Evolutionary conservation across 2,113 vertebrate species (phyloP).

Genomic region (Rhea americana): DNA sequence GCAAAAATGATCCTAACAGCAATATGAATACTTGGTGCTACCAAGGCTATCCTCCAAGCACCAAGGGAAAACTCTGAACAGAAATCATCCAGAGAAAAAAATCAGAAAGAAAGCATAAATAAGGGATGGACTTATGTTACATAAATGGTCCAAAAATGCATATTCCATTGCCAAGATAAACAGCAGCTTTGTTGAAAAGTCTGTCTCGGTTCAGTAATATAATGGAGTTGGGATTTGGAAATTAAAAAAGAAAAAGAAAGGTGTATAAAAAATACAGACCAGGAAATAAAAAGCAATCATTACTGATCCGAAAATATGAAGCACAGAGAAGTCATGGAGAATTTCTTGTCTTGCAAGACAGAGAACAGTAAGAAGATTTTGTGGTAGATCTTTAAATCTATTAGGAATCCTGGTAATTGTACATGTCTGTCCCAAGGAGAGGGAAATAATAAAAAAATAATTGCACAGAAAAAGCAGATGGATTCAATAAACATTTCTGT

Average conservation of each 20-base stretch:
- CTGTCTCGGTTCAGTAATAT: background rate
- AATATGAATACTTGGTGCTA: background rate
- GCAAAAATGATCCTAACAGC: background rate
- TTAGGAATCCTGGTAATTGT: background rate
- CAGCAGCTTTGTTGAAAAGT: background rate
- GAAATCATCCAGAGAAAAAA: background rate
- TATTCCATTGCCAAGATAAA: background rate
- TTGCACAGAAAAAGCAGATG: background rate
- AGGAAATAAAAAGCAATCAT: background rate
- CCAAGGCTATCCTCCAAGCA: background rate
- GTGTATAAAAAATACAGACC: background rate
- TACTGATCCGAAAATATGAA: background rate
- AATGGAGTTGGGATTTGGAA: background rate
- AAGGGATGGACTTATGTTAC: background rate
- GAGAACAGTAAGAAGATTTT: background rate
- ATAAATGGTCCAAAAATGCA: background rate
- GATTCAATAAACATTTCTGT: background rate
- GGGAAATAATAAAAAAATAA: constrained; percentile 1
- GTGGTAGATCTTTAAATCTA: background rate
- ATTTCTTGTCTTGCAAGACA: background rate
- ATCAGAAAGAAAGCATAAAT: background rate
- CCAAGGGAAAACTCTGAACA: background rate
- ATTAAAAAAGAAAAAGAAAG: background rate
- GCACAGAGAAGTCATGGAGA: background rate
- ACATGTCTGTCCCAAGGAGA: background rate